Percentiles rank a stretch among this genome's conserved stretches.
phyloP scores from a whole-genome alignment of 2,888 invertebrate species.

The Resseliella maxima region DNA sequence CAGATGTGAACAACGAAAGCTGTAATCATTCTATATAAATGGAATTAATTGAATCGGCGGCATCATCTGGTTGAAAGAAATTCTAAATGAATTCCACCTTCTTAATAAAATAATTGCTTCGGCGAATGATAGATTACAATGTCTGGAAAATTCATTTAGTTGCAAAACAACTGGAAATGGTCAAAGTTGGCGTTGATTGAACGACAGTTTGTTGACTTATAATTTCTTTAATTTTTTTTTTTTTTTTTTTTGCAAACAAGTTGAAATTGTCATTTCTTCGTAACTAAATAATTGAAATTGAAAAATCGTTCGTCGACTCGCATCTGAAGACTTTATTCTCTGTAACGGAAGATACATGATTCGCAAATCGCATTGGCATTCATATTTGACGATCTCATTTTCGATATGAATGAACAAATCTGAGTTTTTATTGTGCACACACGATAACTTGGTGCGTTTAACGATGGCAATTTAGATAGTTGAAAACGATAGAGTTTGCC shows the following conservation, averaged over 20 bases:
- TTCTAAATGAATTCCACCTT: background rate
- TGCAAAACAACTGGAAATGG: background rate
- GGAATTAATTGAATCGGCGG: background rate
- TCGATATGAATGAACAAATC: too few species aligned
- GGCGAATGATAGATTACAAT: slow-evolving; percentile 11
- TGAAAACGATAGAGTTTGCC: background rate
- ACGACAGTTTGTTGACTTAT: slow-evolving; percentile 23
- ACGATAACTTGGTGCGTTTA: too few species aligned
- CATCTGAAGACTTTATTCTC: too few species aligned
- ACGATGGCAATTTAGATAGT: background rate
- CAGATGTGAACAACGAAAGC: background rate
- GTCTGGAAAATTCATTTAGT: background rate
- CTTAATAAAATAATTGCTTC: slow-evolving; percentile 26
- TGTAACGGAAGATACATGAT: too few species aligned
- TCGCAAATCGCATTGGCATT: background rate
- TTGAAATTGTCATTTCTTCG: too few species aligned
- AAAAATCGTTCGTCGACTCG: too few species aligned
- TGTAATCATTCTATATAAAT: background rate
- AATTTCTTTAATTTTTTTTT: background rate
- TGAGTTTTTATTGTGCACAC: too few species aligned
- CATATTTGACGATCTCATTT: background rate
- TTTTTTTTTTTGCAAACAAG: too few species aligned
- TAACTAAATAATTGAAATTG: too few species aligned
- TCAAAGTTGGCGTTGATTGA: background rate
- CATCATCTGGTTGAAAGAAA: slow-evolving; percentile 9